A percentile compares a stretch with the other conserved stretches of the same genome.
Conservation (phyloP, 1,140 invertebrate genomes). For the Dreissena rostriformis region DNA sequence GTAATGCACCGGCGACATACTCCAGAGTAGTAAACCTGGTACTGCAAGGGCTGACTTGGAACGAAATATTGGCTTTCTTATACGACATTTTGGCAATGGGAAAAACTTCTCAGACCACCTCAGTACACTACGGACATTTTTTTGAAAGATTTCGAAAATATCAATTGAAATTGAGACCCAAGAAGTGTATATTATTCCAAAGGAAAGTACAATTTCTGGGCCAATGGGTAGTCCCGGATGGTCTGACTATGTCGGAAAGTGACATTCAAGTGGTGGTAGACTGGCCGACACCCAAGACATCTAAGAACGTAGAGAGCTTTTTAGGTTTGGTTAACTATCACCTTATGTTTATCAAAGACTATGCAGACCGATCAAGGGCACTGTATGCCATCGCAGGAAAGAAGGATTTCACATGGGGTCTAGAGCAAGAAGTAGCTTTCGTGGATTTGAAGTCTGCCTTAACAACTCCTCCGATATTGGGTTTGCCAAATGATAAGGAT, state of each 20-base stretch:
- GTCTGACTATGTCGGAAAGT: neutral
- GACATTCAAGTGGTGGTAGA: neutral
- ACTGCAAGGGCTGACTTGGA: too few species aligned
- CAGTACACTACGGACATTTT: neutral
- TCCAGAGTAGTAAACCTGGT: too few species aligned
- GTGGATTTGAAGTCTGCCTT: neutral
- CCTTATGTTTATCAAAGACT: slow-evolving; percentile 15
- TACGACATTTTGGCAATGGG: slow-evolving; percentile 12
- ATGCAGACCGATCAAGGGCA: neutral
- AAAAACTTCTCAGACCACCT: slow-evolving; percentile 2
- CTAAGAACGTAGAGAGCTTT: slow-evolving; percentile 11
- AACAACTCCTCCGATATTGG: slow-evolving; percentile 13
- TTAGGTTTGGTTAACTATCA: too few species aligned
- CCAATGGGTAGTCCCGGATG: neutral
- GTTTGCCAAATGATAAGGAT: slow-evolving; percentile 5
- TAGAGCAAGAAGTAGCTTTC: neutral
- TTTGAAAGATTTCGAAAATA: slow-evolving; percentile 15
- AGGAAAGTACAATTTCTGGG: slow-evolving; percentile 13
- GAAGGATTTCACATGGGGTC: neutral
- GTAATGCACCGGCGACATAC: too few species aligned
- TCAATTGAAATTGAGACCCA: slow-evolving; percentile 25
- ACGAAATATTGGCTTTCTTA: neutral
- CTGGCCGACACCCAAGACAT: slow-evolving; percentile 1
- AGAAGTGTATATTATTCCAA: slow-evolving; percentile 13
- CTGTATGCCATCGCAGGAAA: slow-evolving; percentile 15